Conservation (phyloP, 2,113 vertebrate species). For the Onychostoma macrolepis region DNA sequence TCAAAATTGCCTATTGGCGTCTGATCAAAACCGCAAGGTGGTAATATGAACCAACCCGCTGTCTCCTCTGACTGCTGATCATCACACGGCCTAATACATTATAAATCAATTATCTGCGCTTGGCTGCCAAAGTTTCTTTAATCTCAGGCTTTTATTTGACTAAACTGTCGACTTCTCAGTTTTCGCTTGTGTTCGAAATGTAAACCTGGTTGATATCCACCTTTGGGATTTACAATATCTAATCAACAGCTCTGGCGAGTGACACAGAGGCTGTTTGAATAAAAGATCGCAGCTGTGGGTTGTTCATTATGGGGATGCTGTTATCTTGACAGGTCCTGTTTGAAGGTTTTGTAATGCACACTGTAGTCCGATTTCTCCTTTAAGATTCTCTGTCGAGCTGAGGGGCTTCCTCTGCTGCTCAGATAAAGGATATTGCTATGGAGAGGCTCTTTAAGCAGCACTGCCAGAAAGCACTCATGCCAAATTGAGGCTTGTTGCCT, state of each 20-base stretch:
- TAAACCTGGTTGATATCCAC: slow-evolving; percentile 63
- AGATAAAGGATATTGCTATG: slow-evolving; percentile 60
- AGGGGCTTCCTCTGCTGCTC: slow-evolving; percentile 48
- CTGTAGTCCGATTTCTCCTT: slow-evolving; percentile 42
- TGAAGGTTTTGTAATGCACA: slow-evolving; percentile 61
- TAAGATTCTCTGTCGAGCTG: slow-evolving; percentile 40
- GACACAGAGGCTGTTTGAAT: slow-evolving; percentile 57
- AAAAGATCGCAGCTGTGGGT: slow-evolving; percentile 60
- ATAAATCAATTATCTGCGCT: slow-evolving; percentile 74
- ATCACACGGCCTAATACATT: slow-evolving; percentile 69
- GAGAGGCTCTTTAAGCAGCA: slow-evolving; percentile 53
- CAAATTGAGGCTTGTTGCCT: slow-evolving; percentile 22
- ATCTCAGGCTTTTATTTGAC: slow-evolving; percentile 74
- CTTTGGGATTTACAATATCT: slow-evolving; percentile 65
- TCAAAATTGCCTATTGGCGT: slow-evolving; percentile 54
- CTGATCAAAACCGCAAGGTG: slow-evolving; percentile 49
- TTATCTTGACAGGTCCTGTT: slow-evolving; percentile 62
- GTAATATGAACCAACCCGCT: slow-evolving; percentile 57
- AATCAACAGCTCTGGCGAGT: slow-evolving; percentile 59
- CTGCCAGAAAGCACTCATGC: slow-evolving; percentile 41
- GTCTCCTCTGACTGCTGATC: slow-evolving; percentile 62
- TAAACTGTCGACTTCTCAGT: slow-evolving; percentile 73
- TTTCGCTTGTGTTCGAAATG: slow-evolving; percentile 56
- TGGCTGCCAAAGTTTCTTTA: slow-evolving; percentile 71
- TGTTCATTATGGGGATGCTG: slow-evolving; percentile 51